Evolutionary conservation across 2,888 invertebrate species (phyloP), one percentile per base, ranked within the genome.

Genomic region (Chrysomela aeneicollis): DNA sequence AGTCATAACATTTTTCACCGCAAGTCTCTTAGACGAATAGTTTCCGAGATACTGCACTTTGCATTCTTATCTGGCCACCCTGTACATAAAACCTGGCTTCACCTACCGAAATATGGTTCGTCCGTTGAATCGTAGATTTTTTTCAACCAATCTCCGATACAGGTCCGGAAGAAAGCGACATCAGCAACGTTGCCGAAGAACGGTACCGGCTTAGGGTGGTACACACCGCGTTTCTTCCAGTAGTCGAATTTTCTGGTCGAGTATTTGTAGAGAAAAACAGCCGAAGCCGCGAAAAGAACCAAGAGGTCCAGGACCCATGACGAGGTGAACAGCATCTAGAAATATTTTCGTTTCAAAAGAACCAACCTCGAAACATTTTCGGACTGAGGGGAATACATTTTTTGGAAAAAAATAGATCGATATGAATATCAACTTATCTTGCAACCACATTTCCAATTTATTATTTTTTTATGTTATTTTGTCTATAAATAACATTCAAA

Each of bases 11-110:
- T n/a, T n/a, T n/a, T n/a, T n/a, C n/a, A n/a, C n/a, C n/a, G n/a
- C n/a, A n/a, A n/a, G n/a, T n/a, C n/a, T n/a, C n/a, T n/a, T n/a
- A n/a, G n/a, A n/a, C n/a, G n/a, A n/a, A n/a, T n/a, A n/a, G n/a
- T n/a, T n/a, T n/a, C n/a, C n/a, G n/a, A n/a, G n/a, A n/a, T n/a
- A n/a, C n/a, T n/a, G n/a, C n/a, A n/a, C n/a, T n/a, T n/a, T n/a
- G n/a, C n/a, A n/a, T n/a, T n/a, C n/a, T n/a, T n/a, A n/a, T n/a
- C n/a, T n/a, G n/a, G n/a, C n/a, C n/a, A n/a, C n/a, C n/a, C n/a
- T n/a, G n/a, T n/a, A n/a, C 0, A 86, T 68, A 1, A 86, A 67
- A 49, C 82, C 80, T 0, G 86, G 86, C 62, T 82, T 82, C 64
- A 83, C 81, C 53, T 82, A 1, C 87, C 87, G 15, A 85, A 78